phyloP scores from a whole-genome alignment of 1,140 invertebrate species.

The Thrips palmi region DNA sequence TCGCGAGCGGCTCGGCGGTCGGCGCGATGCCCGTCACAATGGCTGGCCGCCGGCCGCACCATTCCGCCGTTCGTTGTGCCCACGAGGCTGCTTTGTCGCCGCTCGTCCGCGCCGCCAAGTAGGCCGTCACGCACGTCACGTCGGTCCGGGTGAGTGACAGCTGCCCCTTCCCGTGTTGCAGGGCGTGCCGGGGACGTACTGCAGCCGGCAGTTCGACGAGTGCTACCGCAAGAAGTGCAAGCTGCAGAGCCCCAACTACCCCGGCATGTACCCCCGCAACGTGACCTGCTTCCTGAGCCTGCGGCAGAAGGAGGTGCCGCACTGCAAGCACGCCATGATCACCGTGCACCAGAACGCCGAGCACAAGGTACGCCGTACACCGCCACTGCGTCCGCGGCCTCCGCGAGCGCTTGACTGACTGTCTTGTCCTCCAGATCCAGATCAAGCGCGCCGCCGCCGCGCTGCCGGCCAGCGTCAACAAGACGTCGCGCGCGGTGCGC shows the following conservation, averaged over 20 bases:
- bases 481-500: slow-evolving; percentile 42
- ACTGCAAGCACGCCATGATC: slow-evolving; percentile 77
- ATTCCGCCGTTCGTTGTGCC: too few relatives aligned
- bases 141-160: slow-evolving; percentile 58
- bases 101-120: slow-evolving; percentile 67
- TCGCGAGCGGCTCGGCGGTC: too few relatives aligned
- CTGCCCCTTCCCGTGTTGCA: slow-evolving; percentile 44
- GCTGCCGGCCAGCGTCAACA: slow-evolving; percentile 33
- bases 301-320: slow-evolving; percentile 62
- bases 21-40: too few relatives aligned
- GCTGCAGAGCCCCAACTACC: slow-evolving; percentile 77
- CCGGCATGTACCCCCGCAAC: slow-evolving; percentile 76
- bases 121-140: slow-evolving; percentile 62
- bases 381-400: too few relatives aligned
- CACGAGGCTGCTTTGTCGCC: too few relatives aligned
- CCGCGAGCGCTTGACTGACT: too few relatives aligned
- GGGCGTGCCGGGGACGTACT: slow-evolving; percentile 70
- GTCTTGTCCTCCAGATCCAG: too few relatives aligned
- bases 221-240: slow-evolving; percentile 66
- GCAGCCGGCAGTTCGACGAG: slow-evolving; percentile 70
- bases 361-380: slow-evolving; percentile 36
- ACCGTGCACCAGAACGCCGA: slow-evolving; percentile 38
- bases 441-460: too few relatives aligned
- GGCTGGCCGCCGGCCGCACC: too few relatives aligned
- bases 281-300: slow-evolving; percentile 66